Base-by-base conservation (phyloP, 2,888 invertebrate genomes). In the Microctonus aethiopoides region DNA sequence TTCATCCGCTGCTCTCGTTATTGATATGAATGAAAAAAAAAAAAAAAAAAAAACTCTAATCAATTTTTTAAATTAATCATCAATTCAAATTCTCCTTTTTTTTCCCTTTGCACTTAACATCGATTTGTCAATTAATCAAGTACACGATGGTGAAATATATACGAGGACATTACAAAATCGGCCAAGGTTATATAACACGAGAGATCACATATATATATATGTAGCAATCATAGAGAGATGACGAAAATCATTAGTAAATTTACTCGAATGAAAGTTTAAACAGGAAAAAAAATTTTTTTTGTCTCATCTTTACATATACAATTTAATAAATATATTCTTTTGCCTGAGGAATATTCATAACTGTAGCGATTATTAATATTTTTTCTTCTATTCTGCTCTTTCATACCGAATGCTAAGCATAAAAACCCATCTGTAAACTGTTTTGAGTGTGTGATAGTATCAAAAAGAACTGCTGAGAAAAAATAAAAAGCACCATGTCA, bases 141-240 rank as follows among this genome's bases (percentile, higher is more conserved):
- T 59, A 60, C 60, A 52, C 34, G 24, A 52, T 60, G 51, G 67
- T 51, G 60, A 67, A 51, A 62, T 29, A 60, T 22, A 36, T 46
- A 60, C 59, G 67, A 61, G 51, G 68, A 57, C 57, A 64, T 64
- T 63, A 56, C 64, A 57, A 63, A 64, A 69, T 56, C 41, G 56
- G 32, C 57, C 68, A 69, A 64, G 67, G 67, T 60, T 59, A 24
- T 59, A 51, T 67, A 52, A 60, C 60, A 46, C 41, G 32, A 57
- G 29, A 46, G 54, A 54, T 54, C 54, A 26, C 26, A n/a, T 54
- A 6, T 11, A n/a, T 16, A 20, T 22, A 57, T 13, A n/a, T 57
- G 34, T 57, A 34, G 7, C 16, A 46, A 7, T 46, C 46, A 34
- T 29, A 16, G 32, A 57, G 57, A 57, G 16, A 57, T n/a, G n/a